These are phyloP conservation scores for Platypus cylindrus DNA, from an alignment of 2,888 invertebrate species.

Conservation along the genomic window DNA sequence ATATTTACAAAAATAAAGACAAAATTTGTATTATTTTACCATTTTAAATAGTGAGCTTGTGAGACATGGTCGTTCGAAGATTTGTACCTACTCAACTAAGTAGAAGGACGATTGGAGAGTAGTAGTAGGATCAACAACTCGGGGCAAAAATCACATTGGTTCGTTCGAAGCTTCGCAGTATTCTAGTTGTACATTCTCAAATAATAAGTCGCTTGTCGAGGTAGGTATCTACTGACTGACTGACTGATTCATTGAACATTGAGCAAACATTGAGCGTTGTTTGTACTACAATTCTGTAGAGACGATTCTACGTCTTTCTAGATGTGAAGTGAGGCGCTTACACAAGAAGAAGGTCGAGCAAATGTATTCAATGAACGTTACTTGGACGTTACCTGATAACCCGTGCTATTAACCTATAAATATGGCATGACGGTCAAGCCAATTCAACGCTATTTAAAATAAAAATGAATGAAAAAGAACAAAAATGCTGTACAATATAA, in stretches of 20 bases:
- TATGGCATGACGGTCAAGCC: constrained; percentile 37
- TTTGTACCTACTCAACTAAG: constrained; percentile 29
- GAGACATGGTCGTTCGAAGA: constrained; percentile 29
- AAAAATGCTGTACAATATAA: constrained; percentile 11
- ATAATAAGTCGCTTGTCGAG: constrained; percentile 30
- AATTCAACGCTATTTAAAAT: constrained; percentile 20
- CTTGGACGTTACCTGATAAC: constrained; percentile 24
- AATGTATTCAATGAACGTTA: constrained; percentile 23
- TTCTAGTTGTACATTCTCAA: constrained; percentile 22
- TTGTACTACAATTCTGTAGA: constrained; percentile 26
- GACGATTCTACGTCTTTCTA: constrained; percentile 32
- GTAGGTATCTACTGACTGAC: too few relatives aligned
- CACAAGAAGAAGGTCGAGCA: constrained; percentile 23
- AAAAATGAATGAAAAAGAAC: constrained; percentile 3
- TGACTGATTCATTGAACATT: constrained; percentile 16
- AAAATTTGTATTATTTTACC: constrained; percentile 26
- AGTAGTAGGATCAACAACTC: constrained; percentile 26
- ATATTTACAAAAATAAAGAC: constrained; percentile 5
- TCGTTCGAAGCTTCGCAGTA: constrained; percentile 23
- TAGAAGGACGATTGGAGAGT: constrained; percentile 20
- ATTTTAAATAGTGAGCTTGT: constrained; percentile 30
- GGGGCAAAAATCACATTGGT: constrained; percentile 35
- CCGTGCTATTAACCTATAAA: constrained; percentile 38
- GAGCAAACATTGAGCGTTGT: constrained; percentile 26
- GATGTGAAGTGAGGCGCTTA: constrained; percentile 22